These are phyloP conservation scores for Denticeps clupeoides DNA, from an alignment of 2,797 vertebrate species.

Conservation along the genomic window DNA sequence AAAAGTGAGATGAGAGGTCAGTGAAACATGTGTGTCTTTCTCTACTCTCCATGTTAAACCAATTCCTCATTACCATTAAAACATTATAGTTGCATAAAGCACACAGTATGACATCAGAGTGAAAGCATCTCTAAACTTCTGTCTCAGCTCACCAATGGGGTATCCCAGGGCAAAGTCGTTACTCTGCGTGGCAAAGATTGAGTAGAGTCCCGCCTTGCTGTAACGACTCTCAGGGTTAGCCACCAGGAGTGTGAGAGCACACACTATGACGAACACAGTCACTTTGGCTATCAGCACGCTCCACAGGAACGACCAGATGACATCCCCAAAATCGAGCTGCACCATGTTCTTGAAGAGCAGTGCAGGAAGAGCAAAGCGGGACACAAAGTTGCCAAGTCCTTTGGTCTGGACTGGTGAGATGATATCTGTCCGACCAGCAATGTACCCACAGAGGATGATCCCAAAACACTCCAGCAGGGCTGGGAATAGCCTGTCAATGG, in stretches of 20 bases:
- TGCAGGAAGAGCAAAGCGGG: slow-evolving; percentile 89
- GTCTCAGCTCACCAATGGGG: slow-evolving; percentile 77
- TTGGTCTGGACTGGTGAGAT: slow-evolving; percentile 81
- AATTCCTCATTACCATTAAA: no score
- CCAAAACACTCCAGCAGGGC: slow-evolving; percentile 92
- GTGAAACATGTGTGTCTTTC: neutral
- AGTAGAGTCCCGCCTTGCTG: slow-evolving; percentile 88
- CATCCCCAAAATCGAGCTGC: slow-evolving; percentile 78
- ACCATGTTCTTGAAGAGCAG: slow-evolving; percentile 97
- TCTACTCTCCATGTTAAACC: no score
- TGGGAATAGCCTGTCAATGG: slow-evolving; percentile 86
- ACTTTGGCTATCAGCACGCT: slow-evolving; percentile 88
- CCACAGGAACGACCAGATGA: slow-evolving; percentile 90
- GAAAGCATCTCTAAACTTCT: neutral
- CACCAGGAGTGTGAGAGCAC: slow-evolving; percentile 78
- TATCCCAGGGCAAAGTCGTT: slow-evolving; percentile 96
- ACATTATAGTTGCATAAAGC: no score
- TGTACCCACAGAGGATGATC: slow-evolving; percentile 88
- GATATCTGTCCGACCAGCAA: slow-evolving; percentile 80
- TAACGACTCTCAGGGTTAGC: slow-evolving; percentile 75
- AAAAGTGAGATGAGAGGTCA: neutral
- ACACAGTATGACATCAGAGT: no score
- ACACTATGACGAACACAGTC: slow-evolving; percentile 80
- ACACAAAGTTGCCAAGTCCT: slow-evolving; percentile 90
- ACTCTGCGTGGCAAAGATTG: slow-evolving; percentile 96